Conservation (phyloP, 2,113 vertebrate species). For the Epinephelus fuscoguttatus region DNA sequence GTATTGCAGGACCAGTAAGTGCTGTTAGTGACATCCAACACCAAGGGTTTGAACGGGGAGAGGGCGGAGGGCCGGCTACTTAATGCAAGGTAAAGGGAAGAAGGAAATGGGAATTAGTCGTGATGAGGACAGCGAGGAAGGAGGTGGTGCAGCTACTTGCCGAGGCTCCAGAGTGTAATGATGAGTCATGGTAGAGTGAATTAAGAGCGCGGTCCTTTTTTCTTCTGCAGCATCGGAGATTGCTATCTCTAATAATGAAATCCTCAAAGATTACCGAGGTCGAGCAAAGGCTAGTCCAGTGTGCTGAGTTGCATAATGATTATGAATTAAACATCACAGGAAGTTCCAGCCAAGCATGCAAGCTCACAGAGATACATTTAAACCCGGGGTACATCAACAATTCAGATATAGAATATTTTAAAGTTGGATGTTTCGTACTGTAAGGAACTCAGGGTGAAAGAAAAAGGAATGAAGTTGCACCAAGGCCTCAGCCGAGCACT, state of each 20-base stretch:
- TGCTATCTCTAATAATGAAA: conserved; percentile 75
- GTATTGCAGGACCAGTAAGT: conserved; percentile 84
- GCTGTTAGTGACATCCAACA: conserved; percentile 88
- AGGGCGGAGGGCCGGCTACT: conserved; percentile 65
- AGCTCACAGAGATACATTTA: conserved; percentile 57
- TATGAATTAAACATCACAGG: conserved; percentile 79
- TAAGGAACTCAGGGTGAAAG: conserved; percentile 22
- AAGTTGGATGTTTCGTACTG: conserved; percentile 31
- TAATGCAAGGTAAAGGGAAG: conserved; percentile 77
- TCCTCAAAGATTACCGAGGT: conserved; percentile 75
- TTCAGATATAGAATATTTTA: conserved; percentile 65
- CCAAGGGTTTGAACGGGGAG: conserved; percentile 66
- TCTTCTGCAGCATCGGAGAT: conserved; percentile 62
- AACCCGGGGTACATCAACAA: conserved; percentile 60
- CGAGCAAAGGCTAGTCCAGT: conserved; percentile 64
- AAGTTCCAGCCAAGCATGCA: conserved; percentile 52
- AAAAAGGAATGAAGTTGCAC: conserved; percentile 26
- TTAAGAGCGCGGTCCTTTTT: conserved; percentile 63
- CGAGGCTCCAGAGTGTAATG: conserved; percentile 71
- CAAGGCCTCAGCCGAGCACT: conserved; percentile 22
- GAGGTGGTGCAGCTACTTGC: conserved; percentile 73
- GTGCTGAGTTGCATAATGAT: conserved; percentile 72
- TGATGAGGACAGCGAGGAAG: conserved; percentile 70
- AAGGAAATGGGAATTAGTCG: conserved; percentile 81
- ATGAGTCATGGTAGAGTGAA: conserved; percentile 81